These are phyloP conservation scores for Nerophis lumbriciformis DNA, from an alignment of 2,113 vertebrate species.

Conservation along the genomic window DNA sequence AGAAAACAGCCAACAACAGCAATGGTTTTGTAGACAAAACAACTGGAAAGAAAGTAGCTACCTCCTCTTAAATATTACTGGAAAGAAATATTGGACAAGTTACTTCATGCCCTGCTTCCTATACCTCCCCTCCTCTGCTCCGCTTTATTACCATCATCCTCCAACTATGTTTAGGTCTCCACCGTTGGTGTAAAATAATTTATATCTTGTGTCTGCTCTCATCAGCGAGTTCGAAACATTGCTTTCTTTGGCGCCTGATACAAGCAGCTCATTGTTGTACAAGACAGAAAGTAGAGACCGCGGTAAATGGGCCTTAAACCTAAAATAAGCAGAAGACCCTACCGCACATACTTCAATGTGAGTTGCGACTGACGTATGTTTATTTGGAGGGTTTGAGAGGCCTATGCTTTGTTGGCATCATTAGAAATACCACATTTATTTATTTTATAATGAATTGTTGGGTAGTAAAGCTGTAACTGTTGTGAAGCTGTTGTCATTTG, in stretches of 20 bases:
- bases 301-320: neutral
- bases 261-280: neutral
- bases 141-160: constrained; percentile 9
- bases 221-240: constrained; percentile 15
- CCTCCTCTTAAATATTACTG: constrained; percentile 20
- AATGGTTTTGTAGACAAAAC: neutral
- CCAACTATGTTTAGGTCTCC: constrained; percentile 10
- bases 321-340: neutral
- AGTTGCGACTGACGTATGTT: constrained; percentile 14
- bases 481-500: no score
- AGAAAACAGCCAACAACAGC: neutral
- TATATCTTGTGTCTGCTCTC: constrained; percentile 20
- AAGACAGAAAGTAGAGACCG: neutral
- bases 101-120: constrained; percentile 16
- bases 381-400: constrained; percentile 15
- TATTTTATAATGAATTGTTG: no score
- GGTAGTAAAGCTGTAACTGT: no score
- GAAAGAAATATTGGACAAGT: constrained; percentile 10
- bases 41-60: constrained; percentile 23
- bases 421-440: no score
- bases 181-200: constrained; percentile 21
- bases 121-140: neutral
- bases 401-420: no score
- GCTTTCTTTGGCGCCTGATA: constrained; percentile 7
- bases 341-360: constrained; percentile 14